phyloP scores from a whole-genome alignment of 2,113 vertebrate genomes.

The Saguinus midas region DNA sequence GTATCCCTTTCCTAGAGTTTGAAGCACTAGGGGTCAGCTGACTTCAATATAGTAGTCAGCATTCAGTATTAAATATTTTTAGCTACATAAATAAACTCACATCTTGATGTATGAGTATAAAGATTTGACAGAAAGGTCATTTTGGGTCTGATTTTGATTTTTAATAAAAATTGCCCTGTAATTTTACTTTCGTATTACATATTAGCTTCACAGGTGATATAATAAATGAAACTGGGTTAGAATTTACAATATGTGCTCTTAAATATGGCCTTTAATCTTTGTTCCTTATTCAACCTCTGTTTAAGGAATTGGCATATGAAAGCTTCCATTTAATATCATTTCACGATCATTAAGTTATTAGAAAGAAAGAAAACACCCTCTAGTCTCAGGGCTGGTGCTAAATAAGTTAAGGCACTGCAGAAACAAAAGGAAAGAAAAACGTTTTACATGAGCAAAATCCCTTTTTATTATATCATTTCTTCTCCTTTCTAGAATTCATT shows the following conservation, averaged over 20 bases:
- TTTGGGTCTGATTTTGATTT: slow-evolving; percentile 72
- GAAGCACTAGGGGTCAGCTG: slow-evolving; percentile 77
- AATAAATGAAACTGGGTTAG: slow-evolving; percentile 71
- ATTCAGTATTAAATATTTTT: slow-evolving; percentile 59
- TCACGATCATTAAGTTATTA: slow-evolving; percentile 61
- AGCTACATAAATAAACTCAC: slow-evolving; percentile 72
- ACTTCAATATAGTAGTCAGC: slow-evolving; percentile 59
- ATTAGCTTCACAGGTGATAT: slow-evolving; percentile 54
- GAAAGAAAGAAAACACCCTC: slow-evolving; percentile 50
- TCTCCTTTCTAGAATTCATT: slow-evolving; percentile 70
- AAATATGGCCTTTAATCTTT: slow-evolving; percentile 70
- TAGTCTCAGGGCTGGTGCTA: slow-evolving; percentile 66
- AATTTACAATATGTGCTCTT: slow-evolving; percentile 72
- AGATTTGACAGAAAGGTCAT: slow-evolving; percentile 70
- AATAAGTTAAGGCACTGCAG: slow-evolving; percentile 47
- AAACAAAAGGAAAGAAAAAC: slow-evolving; percentile 63
- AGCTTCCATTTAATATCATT: slow-evolving; percentile 33
- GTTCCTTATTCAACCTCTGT: slow-evolving; percentile 62
- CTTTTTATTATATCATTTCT: slow-evolving; percentile 65
- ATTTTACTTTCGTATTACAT: slow-evolving; percentile 71
- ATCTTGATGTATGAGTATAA: slow-evolving; percentile 62
- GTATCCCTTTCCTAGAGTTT: slow-evolving; percentile 68
- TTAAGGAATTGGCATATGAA: slow-evolving; percentile 49
- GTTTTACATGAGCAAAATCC: slow-evolving; percentile 63
- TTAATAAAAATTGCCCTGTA: slow-evolving; percentile 64